phyloP scores from a whole-genome alignment of 2,797 vertebrate genomes.

The Emydoidea blandingii region DNA sequence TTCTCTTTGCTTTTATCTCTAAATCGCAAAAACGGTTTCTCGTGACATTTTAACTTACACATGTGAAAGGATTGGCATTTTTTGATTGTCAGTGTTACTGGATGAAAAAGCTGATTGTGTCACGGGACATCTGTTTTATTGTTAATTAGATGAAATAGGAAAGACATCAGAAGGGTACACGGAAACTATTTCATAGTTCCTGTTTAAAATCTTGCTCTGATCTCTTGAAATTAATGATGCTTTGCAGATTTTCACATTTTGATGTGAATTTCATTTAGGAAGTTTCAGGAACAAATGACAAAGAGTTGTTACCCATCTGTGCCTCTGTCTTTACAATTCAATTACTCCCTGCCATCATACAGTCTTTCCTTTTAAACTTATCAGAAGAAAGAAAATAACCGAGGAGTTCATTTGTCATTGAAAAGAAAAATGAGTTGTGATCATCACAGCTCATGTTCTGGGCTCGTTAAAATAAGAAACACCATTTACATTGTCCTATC shows the following conservation, averaged over 20 bases:
- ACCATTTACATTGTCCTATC: not conserved
- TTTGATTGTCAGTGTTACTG: constrained; percentile 79
- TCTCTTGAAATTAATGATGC: constrained; percentile 77
- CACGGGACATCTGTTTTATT: constrained; percentile 82
- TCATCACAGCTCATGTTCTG: constrained; percentile 4
- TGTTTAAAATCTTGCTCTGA: constrained; percentile 71
- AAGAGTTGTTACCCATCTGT: constrained; percentile 78
- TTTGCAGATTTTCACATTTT: constrained; percentile 75
- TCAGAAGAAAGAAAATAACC: constrained; percentile 39
- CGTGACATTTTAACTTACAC: constrained; percentile 82
- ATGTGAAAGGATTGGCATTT: constrained; percentile 80
- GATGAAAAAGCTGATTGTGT: constrained; percentile 79
- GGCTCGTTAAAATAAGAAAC: not conserved
- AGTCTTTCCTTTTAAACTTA: constrained; percentile 61
- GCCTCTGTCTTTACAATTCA: constrained; percentile 72
- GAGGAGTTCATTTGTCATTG: constrained; percentile 32
- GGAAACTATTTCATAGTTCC: constrained; percentile 75
- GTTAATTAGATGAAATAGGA: constrained; percentile 82
- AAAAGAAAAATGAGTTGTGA: not conserved
- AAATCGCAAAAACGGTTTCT: constrained; percentile 77
- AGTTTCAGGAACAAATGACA: constrained; percentile 76
- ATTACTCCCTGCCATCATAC: constrained; percentile 68
- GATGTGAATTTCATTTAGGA: constrained; percentile 76
- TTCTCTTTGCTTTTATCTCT: constrained; percentile 77
- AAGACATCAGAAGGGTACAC: constrained; percentile 76